Conservation (phyloP, 2,797 vertebrate genomes). For the Peromyscus aztecus region DNA sequence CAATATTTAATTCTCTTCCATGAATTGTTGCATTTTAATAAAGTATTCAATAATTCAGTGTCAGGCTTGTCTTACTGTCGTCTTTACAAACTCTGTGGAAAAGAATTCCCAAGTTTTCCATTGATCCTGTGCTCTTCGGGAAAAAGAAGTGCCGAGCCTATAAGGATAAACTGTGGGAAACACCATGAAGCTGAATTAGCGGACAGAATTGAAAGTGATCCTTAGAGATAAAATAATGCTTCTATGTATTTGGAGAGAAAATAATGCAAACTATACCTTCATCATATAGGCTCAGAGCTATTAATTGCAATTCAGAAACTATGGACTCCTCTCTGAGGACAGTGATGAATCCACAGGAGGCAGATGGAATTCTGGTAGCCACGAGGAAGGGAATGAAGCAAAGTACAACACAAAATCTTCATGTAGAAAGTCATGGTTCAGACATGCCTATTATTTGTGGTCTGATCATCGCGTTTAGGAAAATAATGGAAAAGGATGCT, state of each 20-base stretch:
- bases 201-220: background rate
- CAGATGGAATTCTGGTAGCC: background rate
- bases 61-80: background rate
- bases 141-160: conserved; percentile 5
- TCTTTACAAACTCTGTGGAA: conserved; percentile 1
- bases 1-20: background rate
- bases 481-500: background rate
- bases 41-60: conserved; percentile 4
- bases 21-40: conserved; percentile 31
- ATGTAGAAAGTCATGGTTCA: background rate
- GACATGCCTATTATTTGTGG: background rate
- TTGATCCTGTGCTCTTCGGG: conserved; percentile 8
- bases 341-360: background rate
- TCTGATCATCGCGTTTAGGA: background rate
- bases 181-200: background rate
- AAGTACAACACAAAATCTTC: background rate
- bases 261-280: background rate
- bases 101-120: conserved; percentile 30
- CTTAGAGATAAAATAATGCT: conserved; percentile 20
- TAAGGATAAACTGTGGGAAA: background rate
- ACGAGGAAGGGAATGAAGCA: background rate
- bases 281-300: background rate
- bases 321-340: background rate
- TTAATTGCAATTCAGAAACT: background rate
- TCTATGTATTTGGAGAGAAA: background rate